These are phyloP conservation scores for Fukomys damarensis DNA, from an alignment of 2,113 vertebrate species.

Conservation along the genomic window DNA sequence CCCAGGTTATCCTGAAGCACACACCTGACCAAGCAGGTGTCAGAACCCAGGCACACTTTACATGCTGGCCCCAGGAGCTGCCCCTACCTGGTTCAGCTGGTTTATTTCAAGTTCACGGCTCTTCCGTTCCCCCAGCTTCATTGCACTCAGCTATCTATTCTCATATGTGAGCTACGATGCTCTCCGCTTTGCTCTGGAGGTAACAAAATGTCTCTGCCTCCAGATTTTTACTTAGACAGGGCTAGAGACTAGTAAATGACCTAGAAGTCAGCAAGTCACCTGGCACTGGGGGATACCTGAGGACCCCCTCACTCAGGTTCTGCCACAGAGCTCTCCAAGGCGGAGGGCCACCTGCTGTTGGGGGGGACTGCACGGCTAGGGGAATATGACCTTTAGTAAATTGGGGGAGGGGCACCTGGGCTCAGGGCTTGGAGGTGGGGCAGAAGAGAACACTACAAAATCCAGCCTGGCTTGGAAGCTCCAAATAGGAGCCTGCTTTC, in stretches of 20 bases:
- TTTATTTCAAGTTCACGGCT: conserved; percentile 87
- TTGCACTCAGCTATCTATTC: conserved; percentile 73
- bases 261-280: background rate
- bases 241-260: background rate
- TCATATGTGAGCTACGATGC: conserved; percentile 24
- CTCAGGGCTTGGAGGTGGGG: background rate
- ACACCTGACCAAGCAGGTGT: conserved; percentile 80
- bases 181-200: background rate
- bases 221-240: background rate
- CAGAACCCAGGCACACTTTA: conserved; percentile 77
- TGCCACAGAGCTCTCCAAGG: background rate
- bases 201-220: background rate
- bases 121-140: conserved; percentile 38
- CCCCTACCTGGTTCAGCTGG: conserved; percentile 84
- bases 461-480: conserved; percentile 9
- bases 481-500: background rate
- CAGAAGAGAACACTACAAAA: background rate
- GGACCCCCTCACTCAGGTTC: background rate
- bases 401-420: background rate
- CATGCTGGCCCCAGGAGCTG: conserved; percentile 83
- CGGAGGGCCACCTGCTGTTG: background rate
- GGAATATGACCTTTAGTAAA: background rate
- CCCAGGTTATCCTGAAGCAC: conserved; percentile 40
- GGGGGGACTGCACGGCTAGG: background rate
- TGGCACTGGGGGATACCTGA: background rate